Base-by-base conservation (phyloP, 2,888 invertebrate genomes). In the Aleiodes testaceus region DNA sequence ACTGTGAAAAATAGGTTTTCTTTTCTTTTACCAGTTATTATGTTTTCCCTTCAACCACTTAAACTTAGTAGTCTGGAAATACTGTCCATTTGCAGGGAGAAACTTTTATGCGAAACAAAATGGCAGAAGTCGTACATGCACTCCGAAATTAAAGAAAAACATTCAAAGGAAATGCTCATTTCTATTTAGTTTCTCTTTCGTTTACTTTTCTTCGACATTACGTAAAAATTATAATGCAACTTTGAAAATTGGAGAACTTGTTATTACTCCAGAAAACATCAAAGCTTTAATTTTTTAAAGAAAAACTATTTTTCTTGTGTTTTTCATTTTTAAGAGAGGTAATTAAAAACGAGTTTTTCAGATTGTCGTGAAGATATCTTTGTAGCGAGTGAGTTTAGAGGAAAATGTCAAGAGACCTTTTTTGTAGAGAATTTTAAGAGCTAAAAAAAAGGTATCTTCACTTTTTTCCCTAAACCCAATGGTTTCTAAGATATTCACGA, bases 101-200 rank as follows among this genome's bases (percentile, higher is more conserved):
- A 69, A 64, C 64, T 69, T 69, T 69, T 69, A 64, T 36, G 69
- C 47, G 64, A 45, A 22, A n/a, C 44, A 49, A 50, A 69, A 69
- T 18, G 69, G 42, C 36, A 52, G 55, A n/a, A 45, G 20, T 12
- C 22, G 55, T 53, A 26, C 36, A 52, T 52, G 18, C 14, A 18
- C 72, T 20, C 59, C 50, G 71, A 61, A 75, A 75, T 75, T 75
- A 73, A 75, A 73, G 71, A 72, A 66, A 75, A 71, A 66, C 72
- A 72, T 64, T 49, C 22, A 22, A 49, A 63, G 61, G 45, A 30
- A 20, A 18, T 20, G 44, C 50, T 36, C 12, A 30, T 50, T 14
- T 14, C 26, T 45, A 44, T 26, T 47, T 55, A 36, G 0, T 20
- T 7, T 50, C 36, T 47, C 26, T 22, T 26, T 20, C 30, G 18